Percentiles rank a stretch among this genome's conserved stretches.
Conservation (phyloP, 2,113 vertebrate genomes). For the Clinocottus analis region DNA sequence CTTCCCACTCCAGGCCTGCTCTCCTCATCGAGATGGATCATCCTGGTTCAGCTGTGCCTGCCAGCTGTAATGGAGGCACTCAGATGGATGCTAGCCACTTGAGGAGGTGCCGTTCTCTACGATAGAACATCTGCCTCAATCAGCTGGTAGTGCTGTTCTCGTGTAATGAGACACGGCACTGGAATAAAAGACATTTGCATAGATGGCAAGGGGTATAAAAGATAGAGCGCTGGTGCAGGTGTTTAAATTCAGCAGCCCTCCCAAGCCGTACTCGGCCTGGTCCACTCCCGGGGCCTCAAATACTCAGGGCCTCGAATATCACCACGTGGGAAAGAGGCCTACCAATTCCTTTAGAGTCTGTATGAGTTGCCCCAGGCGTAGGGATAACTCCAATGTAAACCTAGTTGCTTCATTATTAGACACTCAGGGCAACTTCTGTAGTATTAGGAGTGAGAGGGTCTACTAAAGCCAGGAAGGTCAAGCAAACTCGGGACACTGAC, state of each 20-base stretch:
- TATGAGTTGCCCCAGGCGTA: no score
- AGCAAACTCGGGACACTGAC: no score
- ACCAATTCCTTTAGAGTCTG: neutral
- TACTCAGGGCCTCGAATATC: neutral
- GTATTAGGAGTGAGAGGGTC: no score
- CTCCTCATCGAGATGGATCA: constrained; percentile 74
- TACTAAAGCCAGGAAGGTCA: no score
- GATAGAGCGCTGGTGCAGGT: constrained; percentile 39
- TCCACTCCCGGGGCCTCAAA: neutral
- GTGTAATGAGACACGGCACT: constrained; percentile 72
- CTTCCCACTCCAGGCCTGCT: constrained; percentile 50
- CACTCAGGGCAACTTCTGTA: no score
- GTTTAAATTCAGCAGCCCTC: constrained; percentile 43
- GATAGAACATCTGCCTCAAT: constrained; percentile 78
- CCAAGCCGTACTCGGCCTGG: neutral
- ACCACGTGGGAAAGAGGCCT: neutral
- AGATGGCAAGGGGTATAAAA: constrained; percentile 31
- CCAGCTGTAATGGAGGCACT: constrained; percentile 67
- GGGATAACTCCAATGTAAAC: neutral
- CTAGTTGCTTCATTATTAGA: no score
- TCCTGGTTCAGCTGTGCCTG: constrained; percentile 64
- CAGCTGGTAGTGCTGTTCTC: constrained; percentile 72
- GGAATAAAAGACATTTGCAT: constrained; percentile 67
- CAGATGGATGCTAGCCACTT: constrained; percentile 74
- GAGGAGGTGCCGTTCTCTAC: constrained; percentile 69